Evolutionary conservation across 2,797 vertebrate genomes (phyloP).

Genomic region (Hypotaenidia philippensis): DNA sequence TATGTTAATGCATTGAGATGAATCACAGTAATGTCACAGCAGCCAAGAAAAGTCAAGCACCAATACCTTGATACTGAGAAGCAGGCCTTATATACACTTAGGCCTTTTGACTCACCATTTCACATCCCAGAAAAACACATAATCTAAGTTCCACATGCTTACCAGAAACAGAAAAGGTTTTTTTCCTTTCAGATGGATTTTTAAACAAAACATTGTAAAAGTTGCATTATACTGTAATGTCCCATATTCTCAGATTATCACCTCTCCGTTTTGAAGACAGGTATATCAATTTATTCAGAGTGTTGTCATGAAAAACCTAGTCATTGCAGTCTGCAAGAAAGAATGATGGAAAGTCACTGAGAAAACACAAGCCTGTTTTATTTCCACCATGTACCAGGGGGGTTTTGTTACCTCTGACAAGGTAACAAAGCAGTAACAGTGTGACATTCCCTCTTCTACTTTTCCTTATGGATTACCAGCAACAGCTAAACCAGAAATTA

Average conservation of each 20-base stretch:
- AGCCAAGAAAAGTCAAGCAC: constrained; percentile 50
- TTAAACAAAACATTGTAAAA: background rate
- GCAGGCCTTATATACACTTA: background rate
- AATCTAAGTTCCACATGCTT: no score
- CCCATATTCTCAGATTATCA: background rate
- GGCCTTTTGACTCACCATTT: background rate
- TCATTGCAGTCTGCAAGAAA: background rate
- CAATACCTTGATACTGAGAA: constrained; percentile 23
- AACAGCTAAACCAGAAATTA: background rate
- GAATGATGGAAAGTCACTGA: background rate
- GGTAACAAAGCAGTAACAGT: background rate
- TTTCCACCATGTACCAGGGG: background rate
- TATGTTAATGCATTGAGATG: constrained; percentile 52
- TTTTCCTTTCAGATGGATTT: background rate
- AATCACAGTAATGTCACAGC: constrained; percentile 13
- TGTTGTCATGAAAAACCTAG: background rate
- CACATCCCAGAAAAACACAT: background rate
- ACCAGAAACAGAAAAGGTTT: background rate
- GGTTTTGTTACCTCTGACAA: background rate
- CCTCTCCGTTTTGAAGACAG: background rate
- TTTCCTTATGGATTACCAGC: background rate
- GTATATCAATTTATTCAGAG: background rate
- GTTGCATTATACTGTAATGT: background rate
- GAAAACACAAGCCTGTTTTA: background rate
- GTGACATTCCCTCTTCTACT: background rate